phyloP scores from a whole-genome alignment of 2,797 vertebrate species.

The Hozukius guyotensis region DNA sequence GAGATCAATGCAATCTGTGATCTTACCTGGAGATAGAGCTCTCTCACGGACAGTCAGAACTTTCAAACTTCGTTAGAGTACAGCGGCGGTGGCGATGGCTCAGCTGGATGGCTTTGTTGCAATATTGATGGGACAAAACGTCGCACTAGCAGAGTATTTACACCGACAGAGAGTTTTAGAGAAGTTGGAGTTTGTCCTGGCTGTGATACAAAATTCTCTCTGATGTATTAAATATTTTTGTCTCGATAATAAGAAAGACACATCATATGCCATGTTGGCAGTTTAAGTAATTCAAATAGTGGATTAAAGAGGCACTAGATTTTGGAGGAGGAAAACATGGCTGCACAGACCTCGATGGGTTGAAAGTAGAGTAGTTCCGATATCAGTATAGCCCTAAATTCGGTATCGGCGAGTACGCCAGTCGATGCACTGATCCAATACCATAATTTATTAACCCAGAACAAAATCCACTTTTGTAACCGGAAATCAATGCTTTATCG shows the following conservation, averaged over 20 bases:
- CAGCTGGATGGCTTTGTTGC: slow-evolving; percentile 17
- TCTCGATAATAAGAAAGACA: not conserved
- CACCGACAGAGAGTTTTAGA: not conserved
- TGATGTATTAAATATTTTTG: not conserved
- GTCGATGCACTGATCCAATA: rapidly evolving
- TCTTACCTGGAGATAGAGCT: slow-evolving; percentile 38
- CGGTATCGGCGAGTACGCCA: rapidly evolving
- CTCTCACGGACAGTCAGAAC: slow-evolving; percentile 27
- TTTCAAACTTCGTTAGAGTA: slow-evolving; percentile 16
- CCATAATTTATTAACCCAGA: too few species aligned
- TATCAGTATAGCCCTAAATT: too few species aligned
- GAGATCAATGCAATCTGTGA: slow-evolving; percentile 47
- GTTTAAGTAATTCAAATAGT: not conserved
- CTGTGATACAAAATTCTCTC: not conserved
- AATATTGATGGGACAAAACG: slow-evolving; percentile 32
- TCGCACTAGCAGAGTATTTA: not conserved
- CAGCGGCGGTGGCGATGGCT: not conserved
- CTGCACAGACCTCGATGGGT: not conserved
- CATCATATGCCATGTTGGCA: too few species aligned
- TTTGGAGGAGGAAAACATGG: not conserved
- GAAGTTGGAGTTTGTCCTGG: not conserved
- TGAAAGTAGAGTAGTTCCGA: not conserved
- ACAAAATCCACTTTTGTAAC: too few species aligned
- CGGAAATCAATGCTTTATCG: too few species aligned
- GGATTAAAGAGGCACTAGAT: not conserved